These are phyloP conservation scores for Pitta sordida DNA, from an alignment of 2,113 vertebrate genomes.

Conservation along the genomic window DNA sequence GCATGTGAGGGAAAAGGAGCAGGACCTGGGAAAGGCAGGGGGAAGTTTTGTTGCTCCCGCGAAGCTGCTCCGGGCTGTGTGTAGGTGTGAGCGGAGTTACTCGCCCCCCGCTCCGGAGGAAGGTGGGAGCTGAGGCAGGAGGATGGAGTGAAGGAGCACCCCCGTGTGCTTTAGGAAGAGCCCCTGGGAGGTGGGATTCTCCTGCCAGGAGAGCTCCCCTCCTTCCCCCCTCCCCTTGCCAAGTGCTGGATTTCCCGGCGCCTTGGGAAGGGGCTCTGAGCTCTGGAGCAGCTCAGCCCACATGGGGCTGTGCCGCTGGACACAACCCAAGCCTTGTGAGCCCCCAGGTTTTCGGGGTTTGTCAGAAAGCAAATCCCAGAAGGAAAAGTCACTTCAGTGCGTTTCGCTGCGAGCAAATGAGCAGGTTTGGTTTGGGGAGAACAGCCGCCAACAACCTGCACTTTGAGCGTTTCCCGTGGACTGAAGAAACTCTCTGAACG, in stretches of 20 bases:
- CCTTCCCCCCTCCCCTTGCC: not conserved
- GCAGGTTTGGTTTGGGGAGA: not conserved
- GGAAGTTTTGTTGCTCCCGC: not conserved
- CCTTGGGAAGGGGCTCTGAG: not conserved
- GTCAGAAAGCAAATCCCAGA: not conserved
- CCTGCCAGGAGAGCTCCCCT: not conserved
- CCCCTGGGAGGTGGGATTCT: not conserved
- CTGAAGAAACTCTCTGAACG: not conserved
- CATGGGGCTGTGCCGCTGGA: not conserved
- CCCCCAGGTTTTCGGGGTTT: not conserved
- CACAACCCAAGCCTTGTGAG: not conserved
- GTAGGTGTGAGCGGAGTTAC: rapidly evolving
- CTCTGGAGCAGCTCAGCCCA: not conserved
- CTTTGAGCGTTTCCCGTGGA: not conserved
- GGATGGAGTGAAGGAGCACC: not conserved
- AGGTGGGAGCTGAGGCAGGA: not conserved
- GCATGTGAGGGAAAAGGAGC: slow-evolving; percentile 43
- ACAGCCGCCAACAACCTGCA: not conserved
- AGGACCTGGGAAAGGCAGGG: slow-evolving; percentile 3
- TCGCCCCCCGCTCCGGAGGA: rapidly evolving
- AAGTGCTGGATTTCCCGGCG: not conserved
- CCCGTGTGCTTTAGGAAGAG: not conserved
- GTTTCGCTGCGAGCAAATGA: not conserved
- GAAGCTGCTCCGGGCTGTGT: not conserved
- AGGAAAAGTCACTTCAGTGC: not conserved